These are phyloP conservation scores for Macropus fuliginosus DNA, from an alignment of 2,797 vertebrate genomes.

Conservation along the genomic window DNA sequence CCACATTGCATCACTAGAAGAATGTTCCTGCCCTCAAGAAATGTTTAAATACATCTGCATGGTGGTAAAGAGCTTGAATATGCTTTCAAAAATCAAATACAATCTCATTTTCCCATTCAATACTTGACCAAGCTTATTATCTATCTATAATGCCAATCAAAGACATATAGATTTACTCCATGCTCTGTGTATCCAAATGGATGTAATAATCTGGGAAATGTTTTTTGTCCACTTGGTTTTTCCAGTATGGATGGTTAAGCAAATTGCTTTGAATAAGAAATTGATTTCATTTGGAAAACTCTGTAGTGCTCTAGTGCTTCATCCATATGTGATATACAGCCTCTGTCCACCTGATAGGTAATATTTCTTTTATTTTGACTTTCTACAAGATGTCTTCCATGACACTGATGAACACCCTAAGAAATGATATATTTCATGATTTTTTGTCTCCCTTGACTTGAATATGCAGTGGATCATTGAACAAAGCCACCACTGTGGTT, in stretches of 20 bases:
- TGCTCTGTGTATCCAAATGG: background rate
- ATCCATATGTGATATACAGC: background rate
- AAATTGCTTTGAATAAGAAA: background rate
- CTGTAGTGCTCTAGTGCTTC: background rate
- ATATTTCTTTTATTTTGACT: background rate
- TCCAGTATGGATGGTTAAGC: background rate
- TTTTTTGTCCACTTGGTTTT: background rate
- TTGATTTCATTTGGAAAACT: background rate
- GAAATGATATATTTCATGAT: background rate
- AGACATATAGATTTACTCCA: background rate
- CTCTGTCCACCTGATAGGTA: background rate
- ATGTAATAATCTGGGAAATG: background rate
- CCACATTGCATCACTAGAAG: background rate
- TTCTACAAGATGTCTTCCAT: background rate
- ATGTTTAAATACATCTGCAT: background rate
- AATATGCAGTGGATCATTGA: background rate
- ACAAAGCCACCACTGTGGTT: background rate
- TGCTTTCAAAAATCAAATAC: background rate
- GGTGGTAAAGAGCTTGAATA: background rate
- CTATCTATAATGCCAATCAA: background rate
- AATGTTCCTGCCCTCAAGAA: background rate
- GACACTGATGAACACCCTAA: background rate
- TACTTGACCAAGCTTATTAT: background rate
- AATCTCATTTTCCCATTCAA: background rate
- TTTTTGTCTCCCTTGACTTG: background rate